Base-by-base conservation (phyloP, 1,140 invertebrate species). In the Lerema accius region DNA sequence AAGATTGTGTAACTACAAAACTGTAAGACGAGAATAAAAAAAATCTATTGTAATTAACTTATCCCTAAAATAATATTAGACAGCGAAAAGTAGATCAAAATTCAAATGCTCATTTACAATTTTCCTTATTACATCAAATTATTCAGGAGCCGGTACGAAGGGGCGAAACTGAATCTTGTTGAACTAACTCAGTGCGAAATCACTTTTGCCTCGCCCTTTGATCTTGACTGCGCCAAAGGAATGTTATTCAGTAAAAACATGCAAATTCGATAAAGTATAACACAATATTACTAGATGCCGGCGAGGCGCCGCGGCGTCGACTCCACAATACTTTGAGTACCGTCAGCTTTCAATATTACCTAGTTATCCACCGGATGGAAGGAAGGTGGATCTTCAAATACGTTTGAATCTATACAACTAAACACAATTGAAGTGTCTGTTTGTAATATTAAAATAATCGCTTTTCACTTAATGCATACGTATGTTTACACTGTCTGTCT, bases 231-330 rank as follows among this genome's bases (percentile, higher is more conserved):
- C 75, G 82, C 82, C 88, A 89, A 90, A 90, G 88, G 84, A 89
- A 89, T 87, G 81, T 89, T 89, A 88, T 90, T 90, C 85, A 86
- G 88, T 88, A 90, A 90, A 90, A 90, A 90, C 86, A 90, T 90
- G 88, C 81, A 90, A 90, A 90, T 90, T 87, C 86, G 88, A 90
- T 90, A 88, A 90, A 82, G 82, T 88, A 90, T 90, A 89, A 90
- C 85, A 87, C 88, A 86, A 90, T 90, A 88, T 90, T 90, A 86
- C 73, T 73, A 80, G 80, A 68, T 79, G 82, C 69, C 70, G 78
- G 56, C 70, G 75, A 73, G 72, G 49, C 71, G 63, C 55, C 68
- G 75, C 73, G 72, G 49, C 71, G 63, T 50, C 68, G 53, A 70
- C 49, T 65, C 68, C 71, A 67, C 79, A 73, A 79, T 75, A 73